Conservation (phyloP, 2,797 vertebrate species). For the Takifugu ocellatus region DNA sequence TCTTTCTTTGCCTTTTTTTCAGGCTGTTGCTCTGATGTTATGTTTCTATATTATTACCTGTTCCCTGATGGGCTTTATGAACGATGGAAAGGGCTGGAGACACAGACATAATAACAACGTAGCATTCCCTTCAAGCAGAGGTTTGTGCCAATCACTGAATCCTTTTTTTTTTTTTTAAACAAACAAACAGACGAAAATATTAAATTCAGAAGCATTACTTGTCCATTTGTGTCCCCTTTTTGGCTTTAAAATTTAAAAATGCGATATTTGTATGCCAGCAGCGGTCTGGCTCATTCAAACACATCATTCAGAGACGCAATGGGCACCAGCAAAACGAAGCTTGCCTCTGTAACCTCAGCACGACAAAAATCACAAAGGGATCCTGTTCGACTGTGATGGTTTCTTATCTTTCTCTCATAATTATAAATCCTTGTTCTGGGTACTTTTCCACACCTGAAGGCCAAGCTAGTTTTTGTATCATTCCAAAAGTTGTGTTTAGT, state of each 20-base stretch:
- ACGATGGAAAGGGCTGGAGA: conserved; percentile 67
- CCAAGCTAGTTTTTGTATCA: conserved; percentile 62
- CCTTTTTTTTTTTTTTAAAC: conserved; percentile 33
- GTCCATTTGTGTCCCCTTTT: conserved; percentile 31
- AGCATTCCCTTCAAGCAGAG: conserved; percentile 70
- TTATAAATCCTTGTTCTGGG: conserved; percentile 43
- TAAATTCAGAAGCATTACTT: conserved; percentile 30
- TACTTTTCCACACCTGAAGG: conserved; percentile 43
- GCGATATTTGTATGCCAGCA: conserved; percentile 16
- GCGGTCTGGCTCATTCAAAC: conserved; percentile 24
- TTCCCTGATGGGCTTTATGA: conserved; percentile 58
- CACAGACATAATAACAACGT: conserved; percentile 59
- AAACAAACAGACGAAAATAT: conserved; percentile 1
- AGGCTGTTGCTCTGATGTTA: conserved; percentile 45
- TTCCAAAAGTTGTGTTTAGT: conserved; percentile 55
- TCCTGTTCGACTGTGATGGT: conserved; percentile 27
- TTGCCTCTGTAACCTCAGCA: conserved; percentile 43
- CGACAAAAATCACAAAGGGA: conserved; percentile 34
- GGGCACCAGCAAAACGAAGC: conserved; percentile 65
- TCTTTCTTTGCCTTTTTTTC: not conserved
- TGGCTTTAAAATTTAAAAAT: conserved; percentile 17
- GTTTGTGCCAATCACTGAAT: conserved; percentile 56
- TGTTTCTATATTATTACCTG: conserved; percentile 51
- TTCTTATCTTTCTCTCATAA: conserved; percentile 34
- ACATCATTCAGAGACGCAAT: conserved; percentile 44